These are phyloP conservation scores for Vimba vimba DNA, from an alignment of 2,113 vertebrate genomes.

Conservation along the genomic window DNA sequence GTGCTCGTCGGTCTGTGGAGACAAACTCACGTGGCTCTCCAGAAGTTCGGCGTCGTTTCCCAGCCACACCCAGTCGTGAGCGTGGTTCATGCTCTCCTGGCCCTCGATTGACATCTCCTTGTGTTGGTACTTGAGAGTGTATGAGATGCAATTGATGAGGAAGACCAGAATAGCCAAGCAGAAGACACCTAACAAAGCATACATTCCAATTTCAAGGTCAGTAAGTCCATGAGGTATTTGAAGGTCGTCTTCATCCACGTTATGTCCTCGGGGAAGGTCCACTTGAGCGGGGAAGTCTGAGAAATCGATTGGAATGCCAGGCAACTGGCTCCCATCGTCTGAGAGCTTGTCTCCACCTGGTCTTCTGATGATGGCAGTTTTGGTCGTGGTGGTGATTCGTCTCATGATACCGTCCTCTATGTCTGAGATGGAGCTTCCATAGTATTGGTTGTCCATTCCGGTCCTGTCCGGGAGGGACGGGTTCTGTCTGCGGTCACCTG, in stretches of 20 bases:
- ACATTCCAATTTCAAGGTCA: constrained; percentile 97
- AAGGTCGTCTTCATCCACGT: constrained; percentile 76
- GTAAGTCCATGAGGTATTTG: constrained; percentile 83
- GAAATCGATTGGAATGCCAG: constrained; percentile 86
- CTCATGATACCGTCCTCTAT: constrained; percentile 78
- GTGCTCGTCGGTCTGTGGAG: constrained; percentile 80
- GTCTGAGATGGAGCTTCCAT: constrained; percentile 78
- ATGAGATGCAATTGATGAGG: constrained; percentile 94
- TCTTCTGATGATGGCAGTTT: constrained; percentile 74
- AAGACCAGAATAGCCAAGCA: constrained; percentile 96
- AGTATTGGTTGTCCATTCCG: constrained; percentile 76
- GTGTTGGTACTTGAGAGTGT: constrained; percentile 90
- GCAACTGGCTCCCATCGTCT: constrained; percentile 74
- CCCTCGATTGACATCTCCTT: constrained; percentile 92
- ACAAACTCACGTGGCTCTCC: constrained; percentile 79
- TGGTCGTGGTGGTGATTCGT: constrained; percentile 79
- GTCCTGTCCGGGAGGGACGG: constrained; percentile 75
- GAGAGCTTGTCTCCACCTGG: constrained; percentile 77
- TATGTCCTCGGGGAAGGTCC: constrained; percentile 80
- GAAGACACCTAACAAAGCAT: constrained; percentile 94
- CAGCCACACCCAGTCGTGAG: constrained; percentile 98
- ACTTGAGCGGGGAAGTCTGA: constrained; percentile 90
- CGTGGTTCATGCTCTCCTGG: constrained; percentile 85
- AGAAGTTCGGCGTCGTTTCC: constrained; percentile 89
- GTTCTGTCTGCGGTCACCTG: constrained; percentile 79